These are phyloP conservation scores for Sandelia bainsii DNA, from an alignment of 2,797 vertebrate genomes.

Conservation along the genomic window DNA sequence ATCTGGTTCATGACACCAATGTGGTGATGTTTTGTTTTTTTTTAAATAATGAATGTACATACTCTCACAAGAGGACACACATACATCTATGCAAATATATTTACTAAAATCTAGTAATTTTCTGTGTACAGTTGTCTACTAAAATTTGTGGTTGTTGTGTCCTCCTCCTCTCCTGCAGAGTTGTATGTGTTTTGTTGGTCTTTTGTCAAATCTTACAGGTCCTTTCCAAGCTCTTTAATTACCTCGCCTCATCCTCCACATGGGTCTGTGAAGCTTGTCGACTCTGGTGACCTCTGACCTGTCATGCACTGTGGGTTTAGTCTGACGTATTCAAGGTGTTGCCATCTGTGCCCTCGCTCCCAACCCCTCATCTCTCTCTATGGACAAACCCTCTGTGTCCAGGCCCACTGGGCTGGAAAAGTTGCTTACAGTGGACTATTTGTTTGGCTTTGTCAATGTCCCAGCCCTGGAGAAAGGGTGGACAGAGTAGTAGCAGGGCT, in stretches of 20 bases:
- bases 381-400: slow-evolving; percentile 71
- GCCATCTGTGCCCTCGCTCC: slow-evolving; percentile 67
- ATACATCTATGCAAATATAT: background rate
- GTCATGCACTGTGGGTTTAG: slow-evolving; percentile 66
- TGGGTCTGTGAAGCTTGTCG: slow-evolving; percentile 51
- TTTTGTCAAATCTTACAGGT: background rate
- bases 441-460: slow-evolving; percentile 74
- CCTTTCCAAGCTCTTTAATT: slow-evolving; percentile 29
- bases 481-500: slow-evolving; percentile 42
- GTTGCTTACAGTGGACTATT: slow-evolving; percentile 77
- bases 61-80: background rate
- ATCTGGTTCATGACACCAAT: background rate
- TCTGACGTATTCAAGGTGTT: slow-evolving; percentile 79
- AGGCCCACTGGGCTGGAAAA: slow-evolving; percentile 73
- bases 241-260: slow-evolving; percentile 39
- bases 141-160: slow-evolving; percentile 3
- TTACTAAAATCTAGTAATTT: background rate
- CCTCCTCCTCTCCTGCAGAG: background rate
- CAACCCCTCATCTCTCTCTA: slow-evolving; percentile 30
- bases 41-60: too few species aligned
- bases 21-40: background rate
- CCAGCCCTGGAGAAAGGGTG: slow-evolving; percentile 56
- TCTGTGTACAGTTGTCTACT: slow-evolving; percentile 1
- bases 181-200: background rate
- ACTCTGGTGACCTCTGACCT: slow-evolving; percentile 72